Percentiles rank a stretch among this genome's conserved stretches.
Evolutionary conservation across 2,888 invertebrate genomes (phyloP).

Genomic region (Drosophila aldrichi): DNA sequence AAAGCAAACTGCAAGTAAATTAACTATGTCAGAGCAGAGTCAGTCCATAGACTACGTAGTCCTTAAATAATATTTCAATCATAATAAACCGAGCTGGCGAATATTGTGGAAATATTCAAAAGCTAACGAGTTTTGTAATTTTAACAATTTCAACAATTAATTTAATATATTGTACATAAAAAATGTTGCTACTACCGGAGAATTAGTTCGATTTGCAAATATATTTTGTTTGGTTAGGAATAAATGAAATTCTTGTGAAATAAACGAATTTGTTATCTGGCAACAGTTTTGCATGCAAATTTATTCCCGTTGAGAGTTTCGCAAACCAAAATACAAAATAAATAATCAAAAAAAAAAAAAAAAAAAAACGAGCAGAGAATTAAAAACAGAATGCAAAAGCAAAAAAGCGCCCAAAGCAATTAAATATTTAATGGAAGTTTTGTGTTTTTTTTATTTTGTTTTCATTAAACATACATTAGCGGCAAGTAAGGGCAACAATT

Average conservation of each 20-base stretch:
- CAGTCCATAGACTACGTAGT: background rate
- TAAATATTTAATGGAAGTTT: slow-evolving; percentile 34
- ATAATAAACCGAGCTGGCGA: background rate
- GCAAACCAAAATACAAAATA: background rate
- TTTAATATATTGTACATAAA: background rate
- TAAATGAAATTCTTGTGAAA: background rate
- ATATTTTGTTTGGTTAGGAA: background rate
- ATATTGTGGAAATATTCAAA: slow-evolving; percentile 3
- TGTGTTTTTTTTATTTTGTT: slow-evolving; percentile 10
- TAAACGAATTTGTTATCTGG: background rate
- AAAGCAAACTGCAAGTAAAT: slow-evolving; percentile 51
- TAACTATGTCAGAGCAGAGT: slow-evolving; percentile 1
- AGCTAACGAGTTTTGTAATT: background rate
- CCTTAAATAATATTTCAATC: slow-evolving; percentile 21
- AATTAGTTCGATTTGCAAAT: background rate
- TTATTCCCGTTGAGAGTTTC: background rate
- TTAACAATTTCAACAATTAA: background rate
- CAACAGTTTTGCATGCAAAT: slow-evolving; percentile 5
- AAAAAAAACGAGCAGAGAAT: background rate
- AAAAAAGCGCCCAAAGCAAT: slow-evolving; percentile 22
- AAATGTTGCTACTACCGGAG: background rate
- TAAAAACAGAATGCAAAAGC: background rate
- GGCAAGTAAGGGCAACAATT: slow-evolving; percentile 27
- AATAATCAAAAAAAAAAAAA: background rate
- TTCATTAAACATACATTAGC: slow-evolving; percentile 27